Evolutionary conservation across 2,888 invertebrate species (phyloP).

Genomic region (Odontocolon sp.): DNA sequence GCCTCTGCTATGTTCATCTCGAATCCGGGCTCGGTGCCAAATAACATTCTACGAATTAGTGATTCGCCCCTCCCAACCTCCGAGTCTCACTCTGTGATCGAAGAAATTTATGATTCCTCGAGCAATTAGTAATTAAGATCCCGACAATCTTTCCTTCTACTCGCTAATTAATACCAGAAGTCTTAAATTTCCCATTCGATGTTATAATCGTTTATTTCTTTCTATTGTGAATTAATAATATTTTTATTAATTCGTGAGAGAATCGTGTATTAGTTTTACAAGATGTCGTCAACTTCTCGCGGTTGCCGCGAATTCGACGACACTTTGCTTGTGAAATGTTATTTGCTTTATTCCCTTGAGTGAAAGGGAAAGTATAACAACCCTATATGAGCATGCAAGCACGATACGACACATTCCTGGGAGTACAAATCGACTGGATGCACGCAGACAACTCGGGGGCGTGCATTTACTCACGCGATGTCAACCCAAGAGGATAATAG

Average conservation of each 20-base stretch:
- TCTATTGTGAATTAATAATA: constrained; percentile 26
- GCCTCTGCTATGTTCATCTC: constrained; percentile 44
- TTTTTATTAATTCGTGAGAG: neutral
- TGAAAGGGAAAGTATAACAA: neutral
- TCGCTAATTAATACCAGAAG: constrained; percentile 28
- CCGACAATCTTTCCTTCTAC: neutral
- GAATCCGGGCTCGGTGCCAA: constrained; percentile 64
- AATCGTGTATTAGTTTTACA: neutral
- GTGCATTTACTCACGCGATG: constrained; percentile 43
- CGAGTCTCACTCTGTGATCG: constrained; percentile 34
- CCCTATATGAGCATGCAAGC: neutral
- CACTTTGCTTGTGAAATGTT: neutral
- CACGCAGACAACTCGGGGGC: constrained; percentile 23
- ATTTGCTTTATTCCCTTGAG: neutral
- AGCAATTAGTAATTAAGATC: constrained; percentile 55
- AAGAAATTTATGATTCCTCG: constrained; percentile 55
- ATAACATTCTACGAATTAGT: constrained; percentile 70
- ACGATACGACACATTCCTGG: constrained; percentile 36
- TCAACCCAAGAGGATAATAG: constrained; percentile 19
- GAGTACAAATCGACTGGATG: constrained; percentile 37
- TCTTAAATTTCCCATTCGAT: neutral
- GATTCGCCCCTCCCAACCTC: constrained; percentile 33
- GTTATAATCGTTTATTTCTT: neutral
- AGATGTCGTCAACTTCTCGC: neutral
- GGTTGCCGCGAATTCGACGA: neutral